These are phyloP conservation scores for Siniperca scherzeri DNA, from an alignment of 2,797 vertebrate species.

Conservation along the genomic window DNA sequence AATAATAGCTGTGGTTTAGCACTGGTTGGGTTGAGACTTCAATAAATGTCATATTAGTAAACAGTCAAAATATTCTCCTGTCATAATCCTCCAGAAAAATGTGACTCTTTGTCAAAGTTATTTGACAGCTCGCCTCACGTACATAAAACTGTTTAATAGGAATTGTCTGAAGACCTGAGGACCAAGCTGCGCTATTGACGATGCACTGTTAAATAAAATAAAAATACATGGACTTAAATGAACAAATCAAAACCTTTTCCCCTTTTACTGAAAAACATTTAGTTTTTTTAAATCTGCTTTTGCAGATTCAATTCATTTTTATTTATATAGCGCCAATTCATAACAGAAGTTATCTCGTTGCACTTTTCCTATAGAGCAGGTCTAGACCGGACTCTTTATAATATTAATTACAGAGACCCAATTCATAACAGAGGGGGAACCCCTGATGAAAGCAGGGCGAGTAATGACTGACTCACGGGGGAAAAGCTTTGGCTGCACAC, in stretches of 20 bases:
- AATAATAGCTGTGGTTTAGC: constrained; percentile 61
- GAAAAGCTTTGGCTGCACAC: neutral
- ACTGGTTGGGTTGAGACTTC: constrained; percentile 5
- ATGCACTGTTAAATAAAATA: neutral
- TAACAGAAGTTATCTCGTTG: too few relatives aligned
- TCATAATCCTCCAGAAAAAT: constrained; percentile 4
- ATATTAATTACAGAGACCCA: too few relatives aligned
- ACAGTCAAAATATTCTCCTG: neutral
- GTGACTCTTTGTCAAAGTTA: neutral
- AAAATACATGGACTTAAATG: neutral
- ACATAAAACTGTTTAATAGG: neutral
- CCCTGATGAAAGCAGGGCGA: constrained; percentile 36
- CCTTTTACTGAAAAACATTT: neutral
- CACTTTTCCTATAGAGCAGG: too few relatives aligned
- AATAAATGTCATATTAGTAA: constrained; percentile 38
- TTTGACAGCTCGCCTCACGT: neutral
- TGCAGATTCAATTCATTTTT: neutral
- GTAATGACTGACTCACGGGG: constrained; percentile 51
- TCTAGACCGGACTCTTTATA: too few relatives aligned
- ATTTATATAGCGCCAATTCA: too few relatives aligned
- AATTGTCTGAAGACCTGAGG: neutral
- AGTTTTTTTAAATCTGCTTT: neutral
- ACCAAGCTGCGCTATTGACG: neutral
- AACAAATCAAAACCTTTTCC: neutral
- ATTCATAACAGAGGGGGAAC: constrained; percentile 21